A percentile compares a stretch with the other conserved stretches of the same genome.
phyloP scores from a whole-genome alignment of 2,113 vertebrate genomes.

The Cryptomyrus ogoouensis region DNA sequence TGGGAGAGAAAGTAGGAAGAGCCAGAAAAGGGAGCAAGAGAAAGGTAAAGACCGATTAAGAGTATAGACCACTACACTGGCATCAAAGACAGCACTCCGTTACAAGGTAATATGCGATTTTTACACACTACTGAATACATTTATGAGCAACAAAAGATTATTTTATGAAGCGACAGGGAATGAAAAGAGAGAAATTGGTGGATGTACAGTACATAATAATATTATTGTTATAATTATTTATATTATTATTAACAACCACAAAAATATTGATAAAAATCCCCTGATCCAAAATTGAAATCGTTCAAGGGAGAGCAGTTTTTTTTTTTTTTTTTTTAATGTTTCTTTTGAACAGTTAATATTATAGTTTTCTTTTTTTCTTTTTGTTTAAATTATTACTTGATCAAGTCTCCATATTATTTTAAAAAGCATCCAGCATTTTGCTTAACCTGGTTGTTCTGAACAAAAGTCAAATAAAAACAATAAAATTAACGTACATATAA shows the following conservation, averaged over 20 bases:
- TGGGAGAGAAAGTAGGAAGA: constrained; percentile 61
- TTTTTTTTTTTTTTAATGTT: constrained; percentile 22
- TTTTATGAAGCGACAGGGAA: constrained; percentile 69
- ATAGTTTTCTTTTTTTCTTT: constrained; percentile 27
- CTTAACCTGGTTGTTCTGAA: constrained; percentile 69
- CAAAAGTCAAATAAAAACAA: constrained; percentile 48
- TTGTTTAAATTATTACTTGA: constrained; percentile 57
- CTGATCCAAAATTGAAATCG: constrained; percentile 53
- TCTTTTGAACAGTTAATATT: constrained; percentile 51
- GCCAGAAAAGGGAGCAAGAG: constrained; percentile 40
- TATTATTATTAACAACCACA: constrained; percentile 65
- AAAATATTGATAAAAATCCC: constrained; percentile 68
- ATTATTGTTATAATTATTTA: constrained; percentile 50
- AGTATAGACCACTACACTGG: constrained; percentile 71
- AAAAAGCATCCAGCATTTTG: constrained; percentile 75
- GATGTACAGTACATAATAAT: constrained; percentile 69
- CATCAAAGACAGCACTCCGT: constrained; percentile 78
- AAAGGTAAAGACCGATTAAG: constrained; percentile 34
- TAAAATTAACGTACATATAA: constrained; percentile 31
- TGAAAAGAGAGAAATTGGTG: constrained; percentile 63
- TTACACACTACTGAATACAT: constrained; percentile 81
- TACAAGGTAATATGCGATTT: constrained; percentile 70
- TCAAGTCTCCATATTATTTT: constrained; percentile 61
- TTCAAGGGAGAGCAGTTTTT: constrained; percentile 59
- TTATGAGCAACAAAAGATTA: constrained; percentile 72